A percentile compares a stretch with the other conserved stretches of the same genome.
Evolutionary conservation across 2,797 vertebrate genomes (phyloP).

Genomic region (Rhadinocentrus ornatus): DNA sequence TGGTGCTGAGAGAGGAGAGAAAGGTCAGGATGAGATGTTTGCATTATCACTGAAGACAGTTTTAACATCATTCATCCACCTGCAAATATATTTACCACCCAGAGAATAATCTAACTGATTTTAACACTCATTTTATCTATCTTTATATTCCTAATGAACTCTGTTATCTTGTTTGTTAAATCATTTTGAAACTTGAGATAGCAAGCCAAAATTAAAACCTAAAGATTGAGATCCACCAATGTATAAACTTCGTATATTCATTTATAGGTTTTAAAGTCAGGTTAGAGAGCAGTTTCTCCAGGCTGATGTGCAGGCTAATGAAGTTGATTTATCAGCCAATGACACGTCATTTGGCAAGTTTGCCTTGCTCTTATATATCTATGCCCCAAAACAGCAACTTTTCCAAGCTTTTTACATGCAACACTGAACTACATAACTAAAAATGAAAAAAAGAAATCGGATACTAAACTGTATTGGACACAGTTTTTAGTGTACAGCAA

Average conservation of each 20-base stretch:
- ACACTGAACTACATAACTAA: no score
- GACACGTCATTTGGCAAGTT: background rate
- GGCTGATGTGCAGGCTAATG: background rate
- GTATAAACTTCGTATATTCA: no score
- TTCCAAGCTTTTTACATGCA: no score
- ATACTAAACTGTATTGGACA: no score
- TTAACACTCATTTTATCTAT: background rate
- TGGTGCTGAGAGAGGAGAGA: constrained; percentile 31
- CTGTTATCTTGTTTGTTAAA: background rate
- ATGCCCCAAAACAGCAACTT: no score
- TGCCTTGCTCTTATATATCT: background rate
- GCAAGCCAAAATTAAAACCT: background rate
- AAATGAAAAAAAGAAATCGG: no score
- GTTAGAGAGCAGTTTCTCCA: background rate
- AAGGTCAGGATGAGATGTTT: constrained; percentile 45
- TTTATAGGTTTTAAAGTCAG: background rate
- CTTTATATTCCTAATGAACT: background rate
- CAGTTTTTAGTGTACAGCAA: no score
- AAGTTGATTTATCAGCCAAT: background rate
- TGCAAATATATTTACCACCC: background rate
- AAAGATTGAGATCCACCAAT: background rate
- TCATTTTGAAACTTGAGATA: background rate
- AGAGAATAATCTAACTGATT: background rate
- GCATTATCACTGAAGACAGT: constrained; percentile 16
- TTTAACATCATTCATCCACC: constrained; percentile 3